Evolutionary conservation across 2,888 invertebrate genomes (phyloP).

Genomic region (Elegia similella): DNA sequence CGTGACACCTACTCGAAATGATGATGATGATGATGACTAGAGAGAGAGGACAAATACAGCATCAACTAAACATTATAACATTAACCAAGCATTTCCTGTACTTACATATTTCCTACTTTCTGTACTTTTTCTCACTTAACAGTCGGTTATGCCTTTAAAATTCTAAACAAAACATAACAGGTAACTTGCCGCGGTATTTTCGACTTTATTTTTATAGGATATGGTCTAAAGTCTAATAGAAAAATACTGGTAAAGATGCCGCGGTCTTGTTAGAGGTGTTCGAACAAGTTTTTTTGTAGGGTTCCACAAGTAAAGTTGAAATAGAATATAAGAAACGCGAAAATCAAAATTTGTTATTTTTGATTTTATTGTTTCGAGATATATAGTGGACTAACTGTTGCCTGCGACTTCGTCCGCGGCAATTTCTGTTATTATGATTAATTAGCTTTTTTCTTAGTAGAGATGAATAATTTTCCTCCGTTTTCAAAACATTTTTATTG

Average conservation of each 20-base stretch:
- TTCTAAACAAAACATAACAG: not conserved
- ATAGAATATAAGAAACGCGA: not conserved
- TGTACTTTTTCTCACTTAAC: not conserved
- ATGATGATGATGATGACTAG: no score
- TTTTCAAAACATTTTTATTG: no score
- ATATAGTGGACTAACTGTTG: no score
- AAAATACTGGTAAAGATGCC: not conserved
- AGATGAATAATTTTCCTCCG: no score
- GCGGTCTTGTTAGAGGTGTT: not conserved
- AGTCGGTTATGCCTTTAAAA: not conserved
- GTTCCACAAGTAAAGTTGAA: not conserved
- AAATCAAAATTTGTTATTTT: no score
- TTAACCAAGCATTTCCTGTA: not conserved
- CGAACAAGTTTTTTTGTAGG: not conserved
- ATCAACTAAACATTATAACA: no score
- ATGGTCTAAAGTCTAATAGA: not conserved
- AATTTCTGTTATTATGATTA: no score
- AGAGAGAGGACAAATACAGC: no score
- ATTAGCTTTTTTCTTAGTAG: no score
- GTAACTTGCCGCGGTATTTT: not conserved
- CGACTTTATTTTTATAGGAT: not conserved
- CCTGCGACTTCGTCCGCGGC: no score
- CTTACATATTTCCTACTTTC: not conserved
- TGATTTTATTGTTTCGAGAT: no score
- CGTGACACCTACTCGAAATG: no score